Evolutionary conservation across 2,113 vertebrate genomes (phyloP), one percentile per base, ranked within the genome.

Genomic region (Choloepus hoffmanni): DNA sequence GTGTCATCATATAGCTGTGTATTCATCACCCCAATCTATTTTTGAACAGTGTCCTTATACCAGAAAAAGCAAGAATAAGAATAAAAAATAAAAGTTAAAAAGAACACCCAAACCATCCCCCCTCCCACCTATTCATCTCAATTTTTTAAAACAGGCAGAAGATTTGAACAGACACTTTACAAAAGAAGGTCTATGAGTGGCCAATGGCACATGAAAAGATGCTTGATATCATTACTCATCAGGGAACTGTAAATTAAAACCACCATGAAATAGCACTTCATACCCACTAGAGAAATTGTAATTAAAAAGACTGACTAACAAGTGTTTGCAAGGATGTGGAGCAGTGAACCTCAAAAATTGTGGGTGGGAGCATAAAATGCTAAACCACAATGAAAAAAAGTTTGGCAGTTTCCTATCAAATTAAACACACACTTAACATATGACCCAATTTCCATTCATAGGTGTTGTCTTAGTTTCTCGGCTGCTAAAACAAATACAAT

Each of bases 291-390:
- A 74, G 74, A 67, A 68, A 68, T 45, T 65, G 7, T 21, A 30
- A 50, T 70, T 72, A 78, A 58, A 72, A 91, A 86, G 88, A n/a
- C 88, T 50, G 15, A 92, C 43, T 53, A 90, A 14, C 13, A 85
- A 85, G 48, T 85, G 63, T 62, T 55, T 95, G 67, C 36, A 48
- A 55, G 79, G 45, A 86, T 45, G 23, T 45, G 33, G 74, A 53
- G 12, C 65, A 45, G 63, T 26, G 26, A n/a, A 95, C 73, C 65
- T 62, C n/a, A 45, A 43, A 43, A 26, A 72, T 86, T 36, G 74
- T 55, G 91, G 72, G 21, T 86, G 24, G 81, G 16, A 60, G 14
- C 43, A 2, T 65, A 73, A 77, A 77, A 68, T 70, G 50, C 65
- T 60, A 68, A 86, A 43, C n/a, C 48, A 53, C 68, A 74, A n/a